A percentile compares a stretch with the other conserved stretches of the same genome.
These are phyloP conservation scores for Montipora capricornis DNA, from an alignment of 64 coral and sea anemone species.

Conservation along the genomic window DNA sequence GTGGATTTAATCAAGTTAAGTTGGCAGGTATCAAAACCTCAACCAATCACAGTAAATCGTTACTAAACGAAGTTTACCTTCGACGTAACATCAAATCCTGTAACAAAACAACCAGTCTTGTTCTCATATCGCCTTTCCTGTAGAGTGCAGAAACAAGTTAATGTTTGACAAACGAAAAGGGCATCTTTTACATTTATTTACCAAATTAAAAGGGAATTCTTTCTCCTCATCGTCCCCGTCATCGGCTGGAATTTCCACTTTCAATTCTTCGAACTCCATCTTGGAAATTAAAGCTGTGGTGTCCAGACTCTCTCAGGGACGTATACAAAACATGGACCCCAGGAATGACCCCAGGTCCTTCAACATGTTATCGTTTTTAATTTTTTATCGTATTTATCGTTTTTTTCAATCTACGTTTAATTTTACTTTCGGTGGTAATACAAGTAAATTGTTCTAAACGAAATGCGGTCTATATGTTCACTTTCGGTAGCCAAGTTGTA, in stretches of 20 bases:
- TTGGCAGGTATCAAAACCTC: not conserved
- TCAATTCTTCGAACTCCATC: slow-evolving; percentile 99
- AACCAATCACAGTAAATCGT: not conserved
- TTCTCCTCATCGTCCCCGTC: slow-evolving; percentile 83
- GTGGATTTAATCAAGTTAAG: not conserved
- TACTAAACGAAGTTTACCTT: slow-evolving; percentile 53
- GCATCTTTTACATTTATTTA: not conserved
- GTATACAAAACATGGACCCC: not conserved
- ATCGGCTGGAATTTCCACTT: slow-evolving; percentile 87
- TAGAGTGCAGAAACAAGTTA: slow-evolving; percentile 11
- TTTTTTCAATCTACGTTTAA: no score
- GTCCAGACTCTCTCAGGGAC: not conserved
- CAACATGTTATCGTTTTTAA: no score
- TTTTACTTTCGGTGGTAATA: no score
- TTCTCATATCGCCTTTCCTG: slow-evolving; percentile 95
- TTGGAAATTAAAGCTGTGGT: slow-evolving; percentile 67
- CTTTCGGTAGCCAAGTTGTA: no score
- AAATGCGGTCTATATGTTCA: no score
- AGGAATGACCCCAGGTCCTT: no score
- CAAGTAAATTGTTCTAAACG: no score
- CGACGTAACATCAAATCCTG: slow-evolving; percentile 96
- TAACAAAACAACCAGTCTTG: slow-evolving; percentile 90
- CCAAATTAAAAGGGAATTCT: slow-evolving; percentile 43
- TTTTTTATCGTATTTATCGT: no score
- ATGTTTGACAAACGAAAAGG: not conserved